Percentiles rank a stretch among this genome's conserved stretches.
phyloP scores from a whole-genome alignment of 2,113 vertebrate genomes.

The Poecile atricapillus region DNA sequence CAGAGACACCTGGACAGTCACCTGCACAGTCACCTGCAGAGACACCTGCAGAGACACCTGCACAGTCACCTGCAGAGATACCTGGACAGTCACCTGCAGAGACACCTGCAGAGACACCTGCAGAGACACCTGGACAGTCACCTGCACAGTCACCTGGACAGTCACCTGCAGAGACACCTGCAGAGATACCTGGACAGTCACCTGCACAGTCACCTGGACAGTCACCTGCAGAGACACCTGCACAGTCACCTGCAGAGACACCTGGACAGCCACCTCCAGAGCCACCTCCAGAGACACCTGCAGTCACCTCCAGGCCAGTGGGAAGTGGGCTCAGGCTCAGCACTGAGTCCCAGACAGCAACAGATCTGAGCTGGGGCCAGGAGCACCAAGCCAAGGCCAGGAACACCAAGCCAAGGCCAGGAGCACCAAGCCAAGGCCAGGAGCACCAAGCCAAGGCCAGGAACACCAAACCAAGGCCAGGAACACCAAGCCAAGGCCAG shows the following conservation, averaged over 20 bases:
- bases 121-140: too few species aligned
- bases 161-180: not conserved
- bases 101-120: not conserved
- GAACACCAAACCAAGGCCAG: fast-evolving
- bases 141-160: too few species aligned
- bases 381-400: not conserved
- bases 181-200: too few species aligned
- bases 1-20: too few species aligned
- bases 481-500: not conserved
- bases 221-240: not conserved
- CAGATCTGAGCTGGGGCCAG: fast-evolving
- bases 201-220: too few species aligned
- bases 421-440: not conserved
- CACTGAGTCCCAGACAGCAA: fast-evolving
- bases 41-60: not conserved
- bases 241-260: not conserved
- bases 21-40: not conserved
- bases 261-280: not conserved
- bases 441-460: fast-evolving
- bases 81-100: too few species aligned
- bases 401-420: fast-evolving
- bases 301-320: fast-evolving
- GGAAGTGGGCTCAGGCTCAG: not conserved
- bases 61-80: not conserved
- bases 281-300: not conserved